Conservation (phyloP, 2,797 vertebrate genomes). For the Chanos chanos region DNA sequence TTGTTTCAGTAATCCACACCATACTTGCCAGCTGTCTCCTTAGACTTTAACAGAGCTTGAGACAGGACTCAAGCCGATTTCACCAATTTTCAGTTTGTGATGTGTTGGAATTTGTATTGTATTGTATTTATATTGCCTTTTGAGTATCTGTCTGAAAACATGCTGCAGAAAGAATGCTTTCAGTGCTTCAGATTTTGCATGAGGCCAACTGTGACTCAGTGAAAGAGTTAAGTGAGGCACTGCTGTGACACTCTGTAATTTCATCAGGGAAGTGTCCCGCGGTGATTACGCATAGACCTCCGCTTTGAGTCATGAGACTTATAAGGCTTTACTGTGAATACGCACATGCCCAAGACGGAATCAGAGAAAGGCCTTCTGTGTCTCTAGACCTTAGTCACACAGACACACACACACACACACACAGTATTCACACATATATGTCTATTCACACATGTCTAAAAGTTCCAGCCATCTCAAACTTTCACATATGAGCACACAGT, state of each 20-base stretch:
- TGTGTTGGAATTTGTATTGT: no score
- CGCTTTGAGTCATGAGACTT: slow-evolving; percentile 36
- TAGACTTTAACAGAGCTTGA: no score
- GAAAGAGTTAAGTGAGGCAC: slow-evolving; percentile 30
- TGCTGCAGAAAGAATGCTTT: no score
- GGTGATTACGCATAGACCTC: slow-evolving; percentile 23
- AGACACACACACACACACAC: slow-evolving; percentile 4
- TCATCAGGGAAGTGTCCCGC: slow-evolving; percentile 24
- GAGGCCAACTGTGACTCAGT: slow-evolving; percentile 2
- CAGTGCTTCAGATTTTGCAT: no score
- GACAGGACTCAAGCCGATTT: no score
- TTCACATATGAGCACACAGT: not conserved
- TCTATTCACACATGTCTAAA: not conserved
- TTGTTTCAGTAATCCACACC: not conserved
- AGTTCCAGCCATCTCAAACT: not conserved
- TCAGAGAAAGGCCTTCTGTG: slow-evolving; percentile 33
- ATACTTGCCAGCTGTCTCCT: not conserved
- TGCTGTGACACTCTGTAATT: slow-evolving; percentile 14
- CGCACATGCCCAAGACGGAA: not conserved
- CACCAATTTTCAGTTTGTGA: no score
- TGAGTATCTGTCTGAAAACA: no score
- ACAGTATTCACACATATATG: not conserved
- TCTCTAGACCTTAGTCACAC: not conserved
- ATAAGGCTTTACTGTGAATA: slow-evolving; percentile 32
- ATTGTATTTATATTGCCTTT: no score